These are phyloP conservation scores for Gallinago media DNA, from an alignment of 2,113 vertebrate genomes.

Conservation along the genomic window DNA sequence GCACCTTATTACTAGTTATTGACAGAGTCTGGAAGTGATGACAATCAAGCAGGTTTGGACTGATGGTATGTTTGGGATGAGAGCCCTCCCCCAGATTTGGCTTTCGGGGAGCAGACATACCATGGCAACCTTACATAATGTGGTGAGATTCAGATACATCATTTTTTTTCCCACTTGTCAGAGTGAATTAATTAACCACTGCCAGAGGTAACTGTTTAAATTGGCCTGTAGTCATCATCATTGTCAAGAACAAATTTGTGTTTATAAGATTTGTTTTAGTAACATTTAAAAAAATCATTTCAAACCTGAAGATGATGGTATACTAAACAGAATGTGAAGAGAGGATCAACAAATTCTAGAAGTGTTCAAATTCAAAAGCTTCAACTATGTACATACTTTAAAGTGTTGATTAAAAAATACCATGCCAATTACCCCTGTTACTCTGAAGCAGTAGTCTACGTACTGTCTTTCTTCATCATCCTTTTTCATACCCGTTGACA, in stretches of 20 bases:
- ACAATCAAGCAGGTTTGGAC: not conserved
- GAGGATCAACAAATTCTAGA: not conserved
- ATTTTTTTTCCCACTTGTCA: not conserved
- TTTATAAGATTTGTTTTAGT: not conserved
- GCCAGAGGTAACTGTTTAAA: not conserved
- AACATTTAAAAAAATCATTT: not conserved
- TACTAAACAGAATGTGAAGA: not conserved
- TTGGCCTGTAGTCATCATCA: not conserved
- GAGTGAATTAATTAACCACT: not conserved
- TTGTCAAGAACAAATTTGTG: not conserved
- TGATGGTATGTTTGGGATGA: not conserved
- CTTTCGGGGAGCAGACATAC: not conserved
- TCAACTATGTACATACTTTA: not conserved
- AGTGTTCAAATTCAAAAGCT: not conserved
- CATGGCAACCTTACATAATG: not conserved
- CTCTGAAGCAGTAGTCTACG: not conserved
- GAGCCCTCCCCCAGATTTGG: not conserved
- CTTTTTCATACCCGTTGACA: not conserved
- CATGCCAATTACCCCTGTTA: not conserved
- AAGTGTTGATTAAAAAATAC: not conserved
- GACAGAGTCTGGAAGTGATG: constrained; percentile 31
- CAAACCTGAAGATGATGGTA: not conserved
- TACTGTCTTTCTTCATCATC: not conserved
- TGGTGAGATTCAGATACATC: not conserved
- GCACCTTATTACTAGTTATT: constrained; percentile 33